phyloP scores from a whole-genome alignment of 2,113 vertebrate species.

The Mastomys natalensis region DNA sequence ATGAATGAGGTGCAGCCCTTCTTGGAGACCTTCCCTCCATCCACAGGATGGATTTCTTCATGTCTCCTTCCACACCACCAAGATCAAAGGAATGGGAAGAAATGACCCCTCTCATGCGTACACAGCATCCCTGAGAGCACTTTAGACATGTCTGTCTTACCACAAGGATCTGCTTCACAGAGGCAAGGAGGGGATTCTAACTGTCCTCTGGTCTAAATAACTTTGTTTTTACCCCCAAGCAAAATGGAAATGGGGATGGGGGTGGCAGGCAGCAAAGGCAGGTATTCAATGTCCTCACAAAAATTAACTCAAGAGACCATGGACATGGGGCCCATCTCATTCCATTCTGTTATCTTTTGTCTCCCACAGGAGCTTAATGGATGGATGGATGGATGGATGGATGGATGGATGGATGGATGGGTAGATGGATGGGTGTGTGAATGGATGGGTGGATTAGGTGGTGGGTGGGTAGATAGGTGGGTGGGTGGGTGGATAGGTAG shows the following conservation, averaged over 20 bases:
- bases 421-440: neutral
- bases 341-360: conserved; percentile 10
- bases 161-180: neutral
- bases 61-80: neutral
- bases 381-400: too few relatives aligned
- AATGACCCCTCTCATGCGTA: neutral
- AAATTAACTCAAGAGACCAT: conserved; percentile 46
- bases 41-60: neutral
- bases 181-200: neutral
- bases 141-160: neutral
- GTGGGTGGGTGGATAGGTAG: too few relatives aligned
- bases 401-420: too few relatives aligned
- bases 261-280: neutral
- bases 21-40: neutral
- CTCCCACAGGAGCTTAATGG: neutral
- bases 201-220: neutral
- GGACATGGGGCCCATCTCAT: neutral
- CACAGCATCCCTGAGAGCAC: neutral
- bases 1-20: neutral
- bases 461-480: neutral
- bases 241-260: neutral
- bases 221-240: conserved; percentile 13
- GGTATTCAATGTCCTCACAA: neutral
- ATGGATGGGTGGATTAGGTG: neutral
- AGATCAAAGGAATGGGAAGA: neutral